Percentiles rank a stretch among this genome's conserved stretches.
Conservation (phyloP, 2,888 invertebrate species). For the Parnassius apollo region DNA sequence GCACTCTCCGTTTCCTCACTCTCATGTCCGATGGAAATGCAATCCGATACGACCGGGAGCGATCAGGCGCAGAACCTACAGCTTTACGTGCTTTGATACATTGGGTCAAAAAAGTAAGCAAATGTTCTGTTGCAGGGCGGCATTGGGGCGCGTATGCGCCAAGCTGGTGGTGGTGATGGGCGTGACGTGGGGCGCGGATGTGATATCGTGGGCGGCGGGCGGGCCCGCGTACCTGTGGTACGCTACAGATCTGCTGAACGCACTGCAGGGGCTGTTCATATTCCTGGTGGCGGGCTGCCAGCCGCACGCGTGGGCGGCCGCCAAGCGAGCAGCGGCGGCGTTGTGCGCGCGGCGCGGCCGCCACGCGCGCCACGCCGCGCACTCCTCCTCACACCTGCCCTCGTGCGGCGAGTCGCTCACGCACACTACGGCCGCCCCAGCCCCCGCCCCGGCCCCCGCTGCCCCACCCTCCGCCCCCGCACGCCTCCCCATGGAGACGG, state of each 20-base stretch:
- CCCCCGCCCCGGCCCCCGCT: slow-evolving; percentile 83
- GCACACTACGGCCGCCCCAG: slow-evolving; percentile 85
- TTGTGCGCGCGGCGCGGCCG: slow-evolving; percentile 79
- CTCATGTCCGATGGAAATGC: too few relatives aligned
- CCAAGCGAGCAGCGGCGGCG: slow-evolving; percentile 55
- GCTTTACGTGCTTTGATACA: too few relatives aligned
- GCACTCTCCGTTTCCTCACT: too few relatives aligned
- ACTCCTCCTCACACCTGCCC: slow-evolving; percentile 90
- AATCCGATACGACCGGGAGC: too few relatives aligned
- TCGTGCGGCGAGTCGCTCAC: slow-evolving; percentile 90
- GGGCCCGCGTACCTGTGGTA: slow-evolving; percentile 92
- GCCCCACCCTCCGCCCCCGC: slow-evolving; percentile 76
- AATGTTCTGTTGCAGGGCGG: slow-evolving; percentile 76
- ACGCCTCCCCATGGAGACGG: slow-evolving; percentile 81
- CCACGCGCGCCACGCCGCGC: slow-evolving; percentile 64
- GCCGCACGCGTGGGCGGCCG: slow-evolving; percentile 85
- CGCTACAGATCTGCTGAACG: slow-evolving; percentile 91
- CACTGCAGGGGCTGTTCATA: slow-evolving; percentile 92
- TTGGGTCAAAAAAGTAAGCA: too few relatives aligned
- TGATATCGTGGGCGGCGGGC: slow-evolving; percentile 91
- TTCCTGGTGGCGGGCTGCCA: slow-evolving; percentile 94
- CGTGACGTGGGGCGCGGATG: slow-evolving; percentile 85
- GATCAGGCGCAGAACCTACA: too few relatives aligned
- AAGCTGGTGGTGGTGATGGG: slow-evolving; percentile 87
- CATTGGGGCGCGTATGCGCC: slow-evolving; percentile 90